phyloP scores from a whole-genome alignment of 2,113 vertebrate species.

The Lynx canadensis region DNA sequence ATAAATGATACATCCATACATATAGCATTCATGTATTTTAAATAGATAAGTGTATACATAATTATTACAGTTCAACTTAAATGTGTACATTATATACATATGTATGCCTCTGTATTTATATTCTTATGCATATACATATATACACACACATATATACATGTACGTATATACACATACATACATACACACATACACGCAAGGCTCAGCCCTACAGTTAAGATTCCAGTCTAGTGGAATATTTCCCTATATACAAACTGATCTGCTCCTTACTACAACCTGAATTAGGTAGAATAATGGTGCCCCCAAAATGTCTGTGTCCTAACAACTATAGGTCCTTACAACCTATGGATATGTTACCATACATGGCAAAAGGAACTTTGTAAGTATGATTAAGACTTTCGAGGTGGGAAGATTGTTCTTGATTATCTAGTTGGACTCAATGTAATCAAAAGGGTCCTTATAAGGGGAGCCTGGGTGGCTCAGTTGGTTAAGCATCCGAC shows the following conservation, averaged over 20 bases:
- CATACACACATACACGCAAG: background rate
- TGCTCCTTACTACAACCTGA: background rate
- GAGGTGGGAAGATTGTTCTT: background rate
- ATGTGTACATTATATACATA: background rate
- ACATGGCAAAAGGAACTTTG: background rate
- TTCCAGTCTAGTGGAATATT: background rate
- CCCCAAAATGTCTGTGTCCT: background rate
- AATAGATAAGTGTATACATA: background rate
- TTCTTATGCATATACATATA: background rate
- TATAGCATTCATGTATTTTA: background rate
- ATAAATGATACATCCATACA: background rate
- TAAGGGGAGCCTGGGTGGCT: no score
- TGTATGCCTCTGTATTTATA: background rate
- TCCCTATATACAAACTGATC: background rate
- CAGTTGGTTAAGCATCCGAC: no score
- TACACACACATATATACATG: background rate
- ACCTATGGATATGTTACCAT: background rate
- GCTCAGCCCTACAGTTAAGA: background rate
- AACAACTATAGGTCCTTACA: background rate
- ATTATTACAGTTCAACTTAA: background rate
- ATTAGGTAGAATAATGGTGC: background rate
- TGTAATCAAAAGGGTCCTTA: background rate
- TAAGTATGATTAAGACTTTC: background rate
- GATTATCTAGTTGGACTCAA: background rate
- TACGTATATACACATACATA: background rate